Conservation (phyloP, 2,797 vertebrate genomes). For the Melanotaenia pygmaea region DNA sequence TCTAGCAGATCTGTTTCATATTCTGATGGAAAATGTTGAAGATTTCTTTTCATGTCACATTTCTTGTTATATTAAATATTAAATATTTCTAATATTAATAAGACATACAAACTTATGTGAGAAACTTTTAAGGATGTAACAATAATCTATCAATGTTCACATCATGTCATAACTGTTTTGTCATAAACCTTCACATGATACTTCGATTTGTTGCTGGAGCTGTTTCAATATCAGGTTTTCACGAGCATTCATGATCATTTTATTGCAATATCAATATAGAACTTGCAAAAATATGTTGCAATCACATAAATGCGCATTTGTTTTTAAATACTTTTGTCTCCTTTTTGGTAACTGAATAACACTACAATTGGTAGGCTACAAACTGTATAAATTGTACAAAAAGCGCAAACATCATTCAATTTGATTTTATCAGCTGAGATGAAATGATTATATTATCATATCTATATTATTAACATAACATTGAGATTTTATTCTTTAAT, state of each 20-base stretch:
- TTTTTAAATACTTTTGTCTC: no score
- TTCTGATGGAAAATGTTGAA: background rate
- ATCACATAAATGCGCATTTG: background rate
- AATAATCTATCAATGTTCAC: background rate
- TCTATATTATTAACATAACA: background rate
- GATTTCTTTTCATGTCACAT: background rate
- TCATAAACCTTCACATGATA: background rate
- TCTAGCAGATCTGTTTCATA: background rate
- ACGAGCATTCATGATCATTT: background rate
- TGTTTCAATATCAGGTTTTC: background rate
- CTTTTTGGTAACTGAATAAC: background rate
- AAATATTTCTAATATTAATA: background rate
- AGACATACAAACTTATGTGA: background rate
- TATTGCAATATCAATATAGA: background rate
- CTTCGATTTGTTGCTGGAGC: background rate
- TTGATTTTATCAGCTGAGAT: background rate
- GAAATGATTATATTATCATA: background rate
- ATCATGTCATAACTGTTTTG: background rate
- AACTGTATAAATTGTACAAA: background rate
- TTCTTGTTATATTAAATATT: background rate
- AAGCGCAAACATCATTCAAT: background rate
- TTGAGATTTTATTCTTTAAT: background rate
- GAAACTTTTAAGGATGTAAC: background rate
- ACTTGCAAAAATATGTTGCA: background rate
- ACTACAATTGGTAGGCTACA: background rate